Base-by-base conservation (phyloP, 37 sponge, comb jelly and placozoan species). In the Haliclona indistincta region DNA sequence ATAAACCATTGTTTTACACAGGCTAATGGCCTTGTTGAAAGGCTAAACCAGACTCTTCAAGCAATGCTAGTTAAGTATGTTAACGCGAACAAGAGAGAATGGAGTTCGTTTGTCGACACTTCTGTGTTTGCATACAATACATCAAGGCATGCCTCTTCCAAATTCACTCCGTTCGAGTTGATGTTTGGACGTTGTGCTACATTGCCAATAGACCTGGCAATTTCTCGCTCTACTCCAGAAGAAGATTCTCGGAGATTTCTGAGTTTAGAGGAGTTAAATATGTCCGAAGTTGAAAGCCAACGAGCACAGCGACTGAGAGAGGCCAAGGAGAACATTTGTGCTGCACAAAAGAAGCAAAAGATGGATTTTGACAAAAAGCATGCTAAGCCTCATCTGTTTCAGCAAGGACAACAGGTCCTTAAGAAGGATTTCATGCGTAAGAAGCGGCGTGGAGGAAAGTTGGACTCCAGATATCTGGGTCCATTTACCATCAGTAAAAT, bases 311-410 rank as follows among this genome's bases (percentile, higher is more conserved):
- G 22, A 28, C 58, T 89, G 44, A 71, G 67, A 54, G 61, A 64
- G 62, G 90, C 80, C 4, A 89, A 89, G 47, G 45, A 64, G 64
- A 89, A 89, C 66, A 89, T 89, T 64, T 30, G 73, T 54, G 53
- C 40, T 62, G 89, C 89, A 44, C 89, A 88, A 61, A 44, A 71
- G 71, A 84, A 79, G 44, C 90, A 89, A 67, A 84, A 89, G 69
- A 56, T 74, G 26, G 23, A 54, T 11, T 89, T 74, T 85, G 90
- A 89, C 70, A 55, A 47, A 43, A 89, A 82, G 37, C 84, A 75
- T 76, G 75, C 81, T 26, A 78, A 80, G 20, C 85, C 85, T 33
- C 35, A 71, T 28, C 28, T 20, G 3, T 86, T 66, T 67, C 41
- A 8, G 42, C 61, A 71, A 33, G 86, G 73, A 29, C 47, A 65